Percentiles rank a stretch among this genome's conserved stretches.
phyloP scores from a whole-genome alignment of 2,888 invertebrate species.

The Athripsodes cinereus region DNA sequence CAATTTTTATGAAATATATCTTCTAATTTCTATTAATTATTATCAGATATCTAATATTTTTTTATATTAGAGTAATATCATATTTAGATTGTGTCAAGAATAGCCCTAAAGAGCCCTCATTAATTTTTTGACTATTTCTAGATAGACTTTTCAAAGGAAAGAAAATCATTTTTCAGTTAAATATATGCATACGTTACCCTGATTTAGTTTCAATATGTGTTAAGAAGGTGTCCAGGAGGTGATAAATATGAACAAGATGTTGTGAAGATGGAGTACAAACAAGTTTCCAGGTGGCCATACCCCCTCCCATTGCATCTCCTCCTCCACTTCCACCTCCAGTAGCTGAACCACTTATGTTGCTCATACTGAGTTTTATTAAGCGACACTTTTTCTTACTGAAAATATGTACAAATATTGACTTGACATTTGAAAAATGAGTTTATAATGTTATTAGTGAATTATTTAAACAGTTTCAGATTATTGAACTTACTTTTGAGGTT shows the following conservation, averaged over 20 bases:
- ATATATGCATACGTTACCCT: slow-evolving; percentile 39
- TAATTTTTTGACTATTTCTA: too few relatives aligned
- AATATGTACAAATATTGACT: not conserved
- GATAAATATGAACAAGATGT: slow-evolving; percentile 72
- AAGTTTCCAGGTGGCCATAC: slow-evolving; percentile 33
- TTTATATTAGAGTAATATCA: too few relatives aligned
- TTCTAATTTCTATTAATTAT: too few relatives aligned
- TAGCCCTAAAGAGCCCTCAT: too few relatives aligned
- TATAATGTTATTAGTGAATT: slow-evolving; percentile 3
- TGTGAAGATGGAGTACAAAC: slow-evolving; percentile 73
- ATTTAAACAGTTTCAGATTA: not conserved
- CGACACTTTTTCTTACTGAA: slow-evolving; percentile 47
- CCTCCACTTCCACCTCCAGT: slow-evolving; percentile 5
- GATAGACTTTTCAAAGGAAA: too few relatives aligned
- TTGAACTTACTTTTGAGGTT: slow-evolving; percentile 35
- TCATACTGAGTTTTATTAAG: slow-evolving; percentile 56
- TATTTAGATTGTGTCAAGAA: too few relatives aligned
- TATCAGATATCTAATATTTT: too few relatives aligned
- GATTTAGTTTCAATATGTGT: slow-evolving; percentile 71
- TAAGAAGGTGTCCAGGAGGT: slow-evolving; percentile 76
- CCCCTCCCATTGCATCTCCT: slow-evolving; percentile 5
- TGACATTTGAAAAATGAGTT: not conserved
- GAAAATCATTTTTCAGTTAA: too few relatives aligned
- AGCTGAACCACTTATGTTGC: slow-evolving; percentile 22
- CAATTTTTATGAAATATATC: too few relatives aligned